Percentiles rank a stretch among this genome's conserved stretches.
These are phyloP conservation scores for Achroia grisella DNA, from an alignment of 1,140 invertebrate genomes.

Conservation along the genomic window DNA sequence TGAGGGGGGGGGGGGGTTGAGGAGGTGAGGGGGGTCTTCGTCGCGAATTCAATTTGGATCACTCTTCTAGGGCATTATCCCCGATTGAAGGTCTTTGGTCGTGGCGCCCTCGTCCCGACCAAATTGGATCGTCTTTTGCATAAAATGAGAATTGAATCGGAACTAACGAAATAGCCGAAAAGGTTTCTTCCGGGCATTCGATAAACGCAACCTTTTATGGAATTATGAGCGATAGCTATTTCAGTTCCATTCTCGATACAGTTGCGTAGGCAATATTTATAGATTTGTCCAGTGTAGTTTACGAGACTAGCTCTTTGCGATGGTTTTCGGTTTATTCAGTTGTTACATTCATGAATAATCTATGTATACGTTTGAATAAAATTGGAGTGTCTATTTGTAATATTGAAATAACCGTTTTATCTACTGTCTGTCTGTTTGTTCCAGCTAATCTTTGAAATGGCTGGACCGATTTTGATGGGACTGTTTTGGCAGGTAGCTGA, in stretches of 20 bases:
- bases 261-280: too few species aligned
- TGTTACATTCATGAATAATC: too few species aligned
- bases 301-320: too few species aligned
- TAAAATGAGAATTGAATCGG: slow-evolving; percentile 65
- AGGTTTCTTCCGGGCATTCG: slow-evolving; percentile 20
- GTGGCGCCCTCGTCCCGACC: slow-evolving; percentile 2
- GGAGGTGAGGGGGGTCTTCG: slow-evolving; percentile 33
- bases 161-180: slow-evolving; percentile 57
- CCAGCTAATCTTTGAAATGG: too few species aligned
- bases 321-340: too few species aligned
- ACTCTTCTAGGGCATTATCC: slow-evolving; percentile 65
- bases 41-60: slow-evolving; percentile 64
- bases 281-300: too few species aligned
- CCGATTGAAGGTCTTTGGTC: slow-evolving; percentile 41
- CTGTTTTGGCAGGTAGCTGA: too few species aligned
- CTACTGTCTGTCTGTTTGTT: too few species aligned
- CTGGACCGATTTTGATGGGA: too few species aligned
- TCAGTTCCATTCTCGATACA: background rate
- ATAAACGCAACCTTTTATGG: slow-evolving; percentile 9
- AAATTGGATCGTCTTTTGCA: slow-evolving; percentile 69
- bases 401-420: too few species aligned
- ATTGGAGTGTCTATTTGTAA: too few species aligned
- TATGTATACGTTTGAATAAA: too few species aligned
- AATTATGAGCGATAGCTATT: slow-evolving; percentile 6
- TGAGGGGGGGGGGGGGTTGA: slow-evolving; percentile 18